A percentile compares a stretch with the other conserved stretches of the same genome.
Evolutionary conservation across 2,888 invertebrate species (phyloP).

Genomic region (Exephanes ischioxanthus): DNA sequence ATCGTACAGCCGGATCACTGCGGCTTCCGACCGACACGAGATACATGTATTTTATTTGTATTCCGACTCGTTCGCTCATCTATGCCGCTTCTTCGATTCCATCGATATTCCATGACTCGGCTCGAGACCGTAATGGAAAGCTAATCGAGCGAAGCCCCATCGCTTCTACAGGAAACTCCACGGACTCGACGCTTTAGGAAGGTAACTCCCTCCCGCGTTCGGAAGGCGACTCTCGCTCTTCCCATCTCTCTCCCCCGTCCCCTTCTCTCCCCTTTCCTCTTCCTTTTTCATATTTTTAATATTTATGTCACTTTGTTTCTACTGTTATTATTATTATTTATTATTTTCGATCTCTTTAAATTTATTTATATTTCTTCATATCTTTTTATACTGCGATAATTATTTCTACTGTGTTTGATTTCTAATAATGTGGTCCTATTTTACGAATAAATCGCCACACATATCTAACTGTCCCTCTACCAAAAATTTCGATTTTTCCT

Average conservation of each 20-base stretch:
- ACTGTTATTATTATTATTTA: too few species aligned
- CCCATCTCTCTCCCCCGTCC: constrained; percentile 7
- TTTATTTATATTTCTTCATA: too few species aligned
- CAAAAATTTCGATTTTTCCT: background rate
- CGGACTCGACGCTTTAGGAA: constrained; percentile 14
- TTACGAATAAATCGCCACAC: too few species aligned
- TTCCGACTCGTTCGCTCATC: constrained; percentile 38
- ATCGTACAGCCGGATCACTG: background rate
- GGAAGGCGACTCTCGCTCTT: background rate
- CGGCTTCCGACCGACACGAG: constrained; percentile 1
- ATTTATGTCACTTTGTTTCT: too few species aligned
- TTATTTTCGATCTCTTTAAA: too few species aligned
- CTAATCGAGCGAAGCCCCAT: constrained; percentile 56
- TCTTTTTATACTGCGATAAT: too few species aligned
- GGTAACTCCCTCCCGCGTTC: constrained; percentile 4
- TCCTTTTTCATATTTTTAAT: constrained; percentile 16
- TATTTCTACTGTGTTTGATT: too few species aligned
- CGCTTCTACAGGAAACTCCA: constrained; percentile 29
- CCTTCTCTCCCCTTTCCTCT: constrained; percentile 53
- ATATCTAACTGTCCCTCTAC: too few species aligned
- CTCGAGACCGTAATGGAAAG: constrained; percentile 64
- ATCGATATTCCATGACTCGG: constrained; percentile 61
- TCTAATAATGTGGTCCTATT: too few species aligned
- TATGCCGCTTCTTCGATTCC: constrained; percentile 38
- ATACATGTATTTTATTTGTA: constrained; percentile 44